Conservation (phyloP, 2,797 vertebrate genomes). For the Sebastolobus alascanus region DNA sequence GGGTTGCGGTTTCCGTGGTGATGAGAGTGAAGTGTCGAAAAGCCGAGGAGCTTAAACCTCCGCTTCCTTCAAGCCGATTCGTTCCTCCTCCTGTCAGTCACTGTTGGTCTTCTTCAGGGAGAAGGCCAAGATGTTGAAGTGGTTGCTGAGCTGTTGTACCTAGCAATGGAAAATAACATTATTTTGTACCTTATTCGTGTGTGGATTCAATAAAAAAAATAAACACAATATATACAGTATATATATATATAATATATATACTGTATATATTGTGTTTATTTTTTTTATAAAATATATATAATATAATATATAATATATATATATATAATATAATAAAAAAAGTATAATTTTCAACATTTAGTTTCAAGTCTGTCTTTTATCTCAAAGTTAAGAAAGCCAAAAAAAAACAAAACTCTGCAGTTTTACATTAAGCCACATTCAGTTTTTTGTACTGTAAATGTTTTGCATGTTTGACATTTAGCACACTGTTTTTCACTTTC, state of each 20-base stretch:
- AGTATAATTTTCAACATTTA: not conserved
- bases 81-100: slow-evolving; percentile 97
- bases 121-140: slow-evolving; percentile 95
- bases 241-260: no score
- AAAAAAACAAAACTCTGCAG: not conserved
- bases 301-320: no score
- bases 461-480: not conserved
- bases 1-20: slow-evolving; percentile 84
- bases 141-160: slow-evolving; percentile 95
- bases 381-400: not conserved
- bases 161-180: slow-evolving; percentile 50
- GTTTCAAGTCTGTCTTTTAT: not conserved
- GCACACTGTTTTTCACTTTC: not conserved
- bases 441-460: not conserved
- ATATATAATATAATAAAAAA: no score
- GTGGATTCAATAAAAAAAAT: not conserved
- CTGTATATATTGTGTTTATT: no score
- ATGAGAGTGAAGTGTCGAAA: slow-evolving; percentile 90
- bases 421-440: no score
- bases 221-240: no score
- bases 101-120: slow-evolving; percentile 92
- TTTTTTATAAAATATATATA: no score
- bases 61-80: slow-evolving; percentile 87
- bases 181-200: not conserved
- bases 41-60: slow-evolving; percentile 88